Base-by-base conservation (phyloP, 37 sponge, comb jelly and placozoan species). In the Eunapius fragilis region DNA sequence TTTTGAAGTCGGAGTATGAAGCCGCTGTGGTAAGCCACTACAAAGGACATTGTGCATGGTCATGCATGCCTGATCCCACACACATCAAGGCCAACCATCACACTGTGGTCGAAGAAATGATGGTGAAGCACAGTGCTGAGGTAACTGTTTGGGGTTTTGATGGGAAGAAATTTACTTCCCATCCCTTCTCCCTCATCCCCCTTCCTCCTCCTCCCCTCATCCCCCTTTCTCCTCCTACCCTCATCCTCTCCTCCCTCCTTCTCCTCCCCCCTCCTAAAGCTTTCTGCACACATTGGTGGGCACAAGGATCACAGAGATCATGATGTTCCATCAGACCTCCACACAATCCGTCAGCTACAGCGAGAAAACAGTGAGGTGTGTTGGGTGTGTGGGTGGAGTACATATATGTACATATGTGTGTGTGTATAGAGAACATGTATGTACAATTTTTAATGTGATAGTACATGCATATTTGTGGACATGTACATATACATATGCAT, bases 341-440 rank as follows among this genome's bases (percentile, higher is more conserved):
- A 86, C 71, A 81, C 72, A 71, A 82, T 86, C 26, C 81, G 93
- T 50, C 84, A 85, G 70, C 80, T 93, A 17, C 90, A 93, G 84
- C 48, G 87, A 37, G 83, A 86, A 28, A 86, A 86, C 68, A 78
- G 38, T 9, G 84, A 87, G 69, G 92, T 91, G 69, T 33, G 69
- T 88, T 7, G 6, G 24, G 49, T n/a, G 13, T 22, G 12, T 74
- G 4, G 47, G 4, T 45, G 4, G 9, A 45, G 7, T 4, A 11
- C 47, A 45, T 4, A 9, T 45, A 45, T 9, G 9, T 45, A 45
- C 47, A 45, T 45, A 9, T n/a, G n/a, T n/a, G n/a, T n/a, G n/a
- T n/a, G n/a, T n/a, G n/a, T n/a, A n/a, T n/a, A n/a, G n/a, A n/a
- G n/a, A n/a, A n/a, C n/a, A n/a, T n/a, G n/a, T n/a, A n/a, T n/a